Conservation (phyloP, 1,140 invertebrate species). For the Drosophila leontia region DNA sequence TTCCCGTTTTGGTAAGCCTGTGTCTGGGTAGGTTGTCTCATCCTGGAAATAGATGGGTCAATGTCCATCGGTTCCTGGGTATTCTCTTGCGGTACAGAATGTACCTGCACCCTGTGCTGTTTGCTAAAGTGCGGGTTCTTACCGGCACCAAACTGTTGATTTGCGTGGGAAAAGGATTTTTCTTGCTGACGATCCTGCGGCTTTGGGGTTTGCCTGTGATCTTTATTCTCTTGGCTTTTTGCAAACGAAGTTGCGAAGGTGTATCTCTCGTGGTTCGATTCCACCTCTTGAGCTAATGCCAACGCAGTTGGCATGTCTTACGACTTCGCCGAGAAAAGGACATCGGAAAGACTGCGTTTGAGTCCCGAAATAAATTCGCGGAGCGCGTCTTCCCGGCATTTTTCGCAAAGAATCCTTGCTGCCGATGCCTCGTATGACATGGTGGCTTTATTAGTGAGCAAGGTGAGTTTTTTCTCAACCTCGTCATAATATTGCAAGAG, state of each 20-base stretch:
- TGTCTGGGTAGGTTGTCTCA: not conserved
- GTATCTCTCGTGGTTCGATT: not conserved
- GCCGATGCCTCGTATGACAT: not conserved
- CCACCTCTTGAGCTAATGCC: too few relatives aligned
- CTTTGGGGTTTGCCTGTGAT: not conserved
- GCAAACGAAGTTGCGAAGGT: not conserved
- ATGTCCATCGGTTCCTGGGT: not conserved
- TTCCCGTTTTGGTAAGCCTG: not conserved
- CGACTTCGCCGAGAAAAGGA: too few relatives aligned
- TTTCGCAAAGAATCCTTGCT: not conserved
- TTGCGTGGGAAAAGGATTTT: not conserved
- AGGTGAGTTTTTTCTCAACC: too few relatives aligned
- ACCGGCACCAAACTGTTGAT: too few relatives aligned
- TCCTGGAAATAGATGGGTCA: not conserved
- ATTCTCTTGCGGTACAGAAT: not conserved
- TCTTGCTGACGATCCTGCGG: not conserved
- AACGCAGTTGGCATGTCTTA: too few relatives aligned
- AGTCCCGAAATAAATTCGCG: not conserved
- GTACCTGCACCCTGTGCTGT: not conserved
- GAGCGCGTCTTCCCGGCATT: not conserved
- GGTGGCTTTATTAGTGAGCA: not conserved
- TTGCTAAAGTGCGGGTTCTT: not conserved
- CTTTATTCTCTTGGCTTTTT: not conserved
- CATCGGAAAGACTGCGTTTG: not conserved
- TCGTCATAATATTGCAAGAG: too few relatives aligned